These are phyloP conservation scores for Sicus ferrugineus DNA, from an alignment of 2,888 invertebrate species.

Conservation along the genomic window DNA sequence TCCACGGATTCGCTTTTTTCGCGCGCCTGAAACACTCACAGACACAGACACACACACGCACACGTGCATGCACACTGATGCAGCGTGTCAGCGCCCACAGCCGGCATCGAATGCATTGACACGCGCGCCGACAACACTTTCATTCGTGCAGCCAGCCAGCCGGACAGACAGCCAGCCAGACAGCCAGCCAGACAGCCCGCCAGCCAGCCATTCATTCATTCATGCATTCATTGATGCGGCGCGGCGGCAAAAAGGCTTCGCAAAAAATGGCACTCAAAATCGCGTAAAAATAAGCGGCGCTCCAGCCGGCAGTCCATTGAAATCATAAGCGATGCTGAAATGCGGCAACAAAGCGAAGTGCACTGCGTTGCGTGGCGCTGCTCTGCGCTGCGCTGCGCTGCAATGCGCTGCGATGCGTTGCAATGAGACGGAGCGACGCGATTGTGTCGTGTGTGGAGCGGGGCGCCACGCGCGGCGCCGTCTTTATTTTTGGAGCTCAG, in stretches of 20 bases:
- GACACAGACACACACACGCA: neutral
- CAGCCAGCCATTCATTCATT: neutral
- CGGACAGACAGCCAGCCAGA: too few relatives aligned
- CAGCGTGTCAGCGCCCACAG: neutral
- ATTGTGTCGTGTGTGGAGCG: too few relatives aligned
- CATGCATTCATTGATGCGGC: conserved; percentile 9
- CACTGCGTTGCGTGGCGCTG: neutral
- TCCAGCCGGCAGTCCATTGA: too few relatives aligned
- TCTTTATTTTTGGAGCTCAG: too few relatives aligned
- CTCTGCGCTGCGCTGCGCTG: neutral
- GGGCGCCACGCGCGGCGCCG: too few relatives aligned
- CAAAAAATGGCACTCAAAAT: conserved; percentile 7
- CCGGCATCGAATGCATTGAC: too few relatives aligned
- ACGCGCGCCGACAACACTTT: neutral
- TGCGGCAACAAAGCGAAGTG: neutral
- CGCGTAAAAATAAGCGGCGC: neutral
- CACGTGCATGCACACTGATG: neutral
- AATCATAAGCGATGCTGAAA: conserved; percentile 1
- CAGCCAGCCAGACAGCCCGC: too few relatives aligned
- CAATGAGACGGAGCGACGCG: too few relatives aligned
- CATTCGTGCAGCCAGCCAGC: conserved; percentile 2
- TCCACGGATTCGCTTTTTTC: neutral
- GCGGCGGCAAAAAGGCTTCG: neutral
- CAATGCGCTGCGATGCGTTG: neutral
- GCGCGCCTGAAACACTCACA: too few relatives aligned